phyloP scores from a whole-genome alignment of 2,888 invertebrate genomes.

The Dilophus febrilis region DNA sequence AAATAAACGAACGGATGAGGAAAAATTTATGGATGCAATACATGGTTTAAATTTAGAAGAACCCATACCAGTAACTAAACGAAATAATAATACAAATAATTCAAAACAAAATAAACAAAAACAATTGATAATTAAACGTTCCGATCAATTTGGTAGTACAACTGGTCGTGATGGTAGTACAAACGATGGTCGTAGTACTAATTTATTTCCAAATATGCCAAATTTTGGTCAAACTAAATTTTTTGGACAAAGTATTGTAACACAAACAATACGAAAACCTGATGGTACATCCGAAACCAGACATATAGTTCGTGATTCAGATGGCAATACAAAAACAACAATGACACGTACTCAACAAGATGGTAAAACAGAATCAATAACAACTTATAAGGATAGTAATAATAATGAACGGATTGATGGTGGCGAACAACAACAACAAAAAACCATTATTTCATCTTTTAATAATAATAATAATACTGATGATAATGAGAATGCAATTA shows the following conservation, averaged over 20 bases:
- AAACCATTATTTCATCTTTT: too few relatives aligned
- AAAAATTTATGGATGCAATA: constrained; percentile 26
- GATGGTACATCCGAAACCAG: constrained; percentile 42
- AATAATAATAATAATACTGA: too few relatives aligned
- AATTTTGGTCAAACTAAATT: too few relatives aligned
- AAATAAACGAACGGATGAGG: constrained; percentile 21
- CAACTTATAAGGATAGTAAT: constrained; percentile 16
- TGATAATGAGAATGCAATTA: too few relatives aligned
- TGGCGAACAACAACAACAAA: neutral
- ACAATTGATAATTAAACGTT: constrained; percentile 12
- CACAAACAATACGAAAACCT: constrained; percentile 34
- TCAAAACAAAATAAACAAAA: constrained; percentile 12
- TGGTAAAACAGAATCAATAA: constrained; percentile 24
- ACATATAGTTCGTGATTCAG: constrained; percentile 35
- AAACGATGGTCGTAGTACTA: too few relatives aligned
- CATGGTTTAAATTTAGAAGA: constrained; percentile 23
- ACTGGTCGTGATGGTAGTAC: neutral
- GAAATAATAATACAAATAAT: too few relatives aligned
- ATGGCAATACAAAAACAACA: constrained; percentile 42
- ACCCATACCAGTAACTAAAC: constrained; percentile 13
- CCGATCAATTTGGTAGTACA: constrained; percentile 21
- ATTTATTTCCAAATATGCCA: too few relatives aligned
- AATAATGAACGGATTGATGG: constrained; percentile 1
- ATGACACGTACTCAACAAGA: constrained; percentile 28
- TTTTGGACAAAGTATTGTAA: constrained; percentile 36